Percentiles rank a stretch among this genome's conserved stretches.
Evolutionary conservation across 2,888 invertebrate genomes (phyloP).

Genomic region (Escarpia spicata): DNA sequence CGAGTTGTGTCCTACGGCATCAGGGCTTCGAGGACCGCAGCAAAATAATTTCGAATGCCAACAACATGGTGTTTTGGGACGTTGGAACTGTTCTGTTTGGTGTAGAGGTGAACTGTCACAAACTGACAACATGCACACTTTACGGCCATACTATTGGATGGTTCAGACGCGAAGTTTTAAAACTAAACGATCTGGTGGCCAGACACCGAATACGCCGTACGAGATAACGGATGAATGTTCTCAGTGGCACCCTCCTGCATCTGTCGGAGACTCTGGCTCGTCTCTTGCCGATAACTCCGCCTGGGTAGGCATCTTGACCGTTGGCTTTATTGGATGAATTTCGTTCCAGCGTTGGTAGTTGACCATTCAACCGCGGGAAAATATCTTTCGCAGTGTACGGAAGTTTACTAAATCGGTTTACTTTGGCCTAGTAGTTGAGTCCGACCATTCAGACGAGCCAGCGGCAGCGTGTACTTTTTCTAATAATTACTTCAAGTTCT

Average conservation of each 20-base stretch:
- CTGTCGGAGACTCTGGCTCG: neutral
- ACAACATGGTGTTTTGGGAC: neutral
- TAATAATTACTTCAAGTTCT: no score
- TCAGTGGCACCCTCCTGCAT: neutral
- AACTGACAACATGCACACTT: neutral
- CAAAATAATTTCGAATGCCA: neutral
- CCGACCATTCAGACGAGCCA: no score
- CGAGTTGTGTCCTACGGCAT: neutral
- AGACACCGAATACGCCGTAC: neutral
- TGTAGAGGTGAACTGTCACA: neutral
- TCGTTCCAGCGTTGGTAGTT: no score
- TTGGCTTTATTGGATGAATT: neutral
- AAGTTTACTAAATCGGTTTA: no score
- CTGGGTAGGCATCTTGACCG: neutral
- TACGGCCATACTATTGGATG: neutral
- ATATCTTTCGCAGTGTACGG: no score
- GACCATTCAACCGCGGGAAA: no score
- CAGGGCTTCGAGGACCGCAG: neutral
- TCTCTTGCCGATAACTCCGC: neutral
- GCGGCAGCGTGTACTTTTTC: no score
- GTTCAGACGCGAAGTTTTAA: neutral
- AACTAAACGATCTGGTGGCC: neutral
- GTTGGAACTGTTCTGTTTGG: neutral
- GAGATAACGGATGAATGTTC: neutral
- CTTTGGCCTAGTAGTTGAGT: no score